Percentiles rank a stretch among this genome's conserved stretches.
These are phyloP conservation scores for Stenichneumon culpator DNA, from an alignment of 2,888 invertebrate species.

Conservation along the genomic window DNA sequence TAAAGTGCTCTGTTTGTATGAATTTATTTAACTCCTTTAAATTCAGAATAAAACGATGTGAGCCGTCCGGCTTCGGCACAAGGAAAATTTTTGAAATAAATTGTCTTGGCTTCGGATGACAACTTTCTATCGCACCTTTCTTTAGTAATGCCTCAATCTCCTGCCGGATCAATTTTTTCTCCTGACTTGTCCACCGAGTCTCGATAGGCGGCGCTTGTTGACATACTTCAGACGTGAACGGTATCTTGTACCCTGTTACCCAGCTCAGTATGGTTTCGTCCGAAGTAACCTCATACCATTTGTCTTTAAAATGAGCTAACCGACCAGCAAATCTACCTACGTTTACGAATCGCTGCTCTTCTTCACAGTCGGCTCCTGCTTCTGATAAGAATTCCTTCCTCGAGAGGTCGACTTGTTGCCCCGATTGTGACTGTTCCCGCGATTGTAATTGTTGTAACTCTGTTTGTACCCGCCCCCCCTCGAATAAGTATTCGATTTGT, in stretches of 20 bases:
- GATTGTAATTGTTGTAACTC: constrained; percentile 28
- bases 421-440: constrained; percentile 37
- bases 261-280: constrained; percentile 66
- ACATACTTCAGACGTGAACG: constrained; percentile 28
- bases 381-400: constrained; percentile 27
- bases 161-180: constrained; percentile 15
- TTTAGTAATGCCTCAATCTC: constrained; percentile 12
- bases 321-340: constrained; percentile 62
- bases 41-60: constrained; percentile 20
- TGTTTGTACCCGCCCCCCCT: constrained; percentile 58
- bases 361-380: constrained; percentile 28
- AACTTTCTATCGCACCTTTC: constrained; percentile 45
- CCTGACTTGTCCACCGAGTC: constrained; percentile 47
- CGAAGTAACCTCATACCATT: constrained; percentile 58
- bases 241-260: constrained; percentile 64
- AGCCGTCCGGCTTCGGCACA: constrained; percentile 14
- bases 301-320: constrained; percentile 28
- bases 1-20: constrained; percentile 9
- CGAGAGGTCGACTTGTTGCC: constrained; percentile 30
- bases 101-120: constrained; percentile 23
- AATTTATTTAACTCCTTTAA: constrained; percentile 20
- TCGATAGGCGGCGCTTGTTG: constrained; percentile 46
- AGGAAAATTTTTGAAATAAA: constrained; percentile 55
- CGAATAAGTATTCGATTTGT: constrained; percentile 33
- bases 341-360: constrained; percentile 38